Evolutionary conservation across 1,140 invertebrate species (phyloP), one percentile per base, ranked within the genome.

Genomic region (Bombus turneri): DNA sequence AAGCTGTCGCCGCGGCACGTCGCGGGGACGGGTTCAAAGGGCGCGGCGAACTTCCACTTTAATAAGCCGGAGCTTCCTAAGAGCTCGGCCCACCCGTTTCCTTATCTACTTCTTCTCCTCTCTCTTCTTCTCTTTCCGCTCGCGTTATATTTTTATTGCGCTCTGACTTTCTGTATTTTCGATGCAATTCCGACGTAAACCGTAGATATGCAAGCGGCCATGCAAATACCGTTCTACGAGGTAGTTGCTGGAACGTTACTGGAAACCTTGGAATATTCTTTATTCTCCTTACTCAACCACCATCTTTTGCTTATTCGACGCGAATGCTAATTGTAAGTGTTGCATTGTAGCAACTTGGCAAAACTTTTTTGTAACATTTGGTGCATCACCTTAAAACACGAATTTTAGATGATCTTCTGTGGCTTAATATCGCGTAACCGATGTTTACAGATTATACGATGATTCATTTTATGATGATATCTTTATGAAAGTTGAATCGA

Each of bases 61-160:
- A 93, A 93, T 92, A 93, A 93, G 92, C 82, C 91, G 86, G 78
- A 89, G 88, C 86, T 90, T 89, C 64, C 86, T 86, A 80, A 89
- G 88, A 88, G 82, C 69, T 84, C 77, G 73, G 73, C 72, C 18
- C 18, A 34, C n/a, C 86, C 37, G 59, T 74, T 77, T 69, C 79
- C 47, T 80, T 88, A 78, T 88, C 86, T 81, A 13, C 78, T 77
- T 77, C 76, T 82, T 74, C 41, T 25, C 13, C 64, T 76, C 74
- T 77, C 34, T 37, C 64, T n/a, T 22, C 15, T 28, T 71, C 59
- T 64, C 18, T 28, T 28, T 53, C 34, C 37, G 41, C 47, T 12
- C 18, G 12, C 43, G n/a, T 47, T 12, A 62, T 43, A 39, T 81
- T 85, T 82, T 78, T 78, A 85, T 57, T 66, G 57, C 76, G 39